Evolutionary conservation across 1,140 invertebrate species (phyloP).

Genomic region (Trigoniulus corallinus): DNA sequence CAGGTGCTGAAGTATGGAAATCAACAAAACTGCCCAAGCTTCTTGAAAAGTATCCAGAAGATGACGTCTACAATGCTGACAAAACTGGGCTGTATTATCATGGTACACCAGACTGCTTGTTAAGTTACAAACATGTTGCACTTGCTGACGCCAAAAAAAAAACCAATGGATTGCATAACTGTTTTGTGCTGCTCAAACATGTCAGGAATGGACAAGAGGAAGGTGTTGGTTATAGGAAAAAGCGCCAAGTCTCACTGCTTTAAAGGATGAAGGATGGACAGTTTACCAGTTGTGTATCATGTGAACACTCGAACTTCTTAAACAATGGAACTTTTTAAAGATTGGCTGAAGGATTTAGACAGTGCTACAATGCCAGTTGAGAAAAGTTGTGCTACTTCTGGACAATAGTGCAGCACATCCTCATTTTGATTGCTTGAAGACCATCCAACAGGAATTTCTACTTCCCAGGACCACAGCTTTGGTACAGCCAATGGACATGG

Average conservation of each 20-base stretch:
- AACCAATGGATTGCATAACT: constrained; percentile 5
- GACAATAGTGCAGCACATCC: constrained; percentile 17
- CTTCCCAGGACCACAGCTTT: constrained; percentile 14
- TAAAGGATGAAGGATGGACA: constrained; percentile 7
- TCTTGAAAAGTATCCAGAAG: constrained; percentile 3
- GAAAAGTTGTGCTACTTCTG: constrained; percentile 15
- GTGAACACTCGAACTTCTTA: constrained; percentile 16
- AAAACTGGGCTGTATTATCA: constrained; percentile 6
- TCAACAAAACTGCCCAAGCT: neutral
- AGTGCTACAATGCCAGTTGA: constrained; percentile 6
- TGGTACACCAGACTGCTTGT: constrained; percentile 3
- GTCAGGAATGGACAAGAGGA: constrained; percentile 3
- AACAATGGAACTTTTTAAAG: constrained; percentile 14
- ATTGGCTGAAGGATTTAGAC: constrained; percentile 15
- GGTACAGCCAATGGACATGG: constrained; percentile 16
- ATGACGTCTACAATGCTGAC: constrained; percentile 9
- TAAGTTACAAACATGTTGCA: constrained; percentile 1
- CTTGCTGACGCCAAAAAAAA: neutral
- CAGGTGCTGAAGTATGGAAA: constrained; percentile 9
- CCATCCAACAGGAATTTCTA: constrained; percentile 13
- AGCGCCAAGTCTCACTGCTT: constrained; percentile 5
- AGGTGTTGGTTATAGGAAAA: constrained; percentile 6
- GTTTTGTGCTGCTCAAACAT: constrained; percentile 7
- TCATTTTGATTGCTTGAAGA: constrained; percentile 8
- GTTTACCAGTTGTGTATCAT: constrained; percentile 13